Percentiles rank a stretch among this genome's conserved stretches.
phyloP scores from a whole-genome alignment of 2,888 invertebrate genomes.

The Drosophila infuscata region DNA sequence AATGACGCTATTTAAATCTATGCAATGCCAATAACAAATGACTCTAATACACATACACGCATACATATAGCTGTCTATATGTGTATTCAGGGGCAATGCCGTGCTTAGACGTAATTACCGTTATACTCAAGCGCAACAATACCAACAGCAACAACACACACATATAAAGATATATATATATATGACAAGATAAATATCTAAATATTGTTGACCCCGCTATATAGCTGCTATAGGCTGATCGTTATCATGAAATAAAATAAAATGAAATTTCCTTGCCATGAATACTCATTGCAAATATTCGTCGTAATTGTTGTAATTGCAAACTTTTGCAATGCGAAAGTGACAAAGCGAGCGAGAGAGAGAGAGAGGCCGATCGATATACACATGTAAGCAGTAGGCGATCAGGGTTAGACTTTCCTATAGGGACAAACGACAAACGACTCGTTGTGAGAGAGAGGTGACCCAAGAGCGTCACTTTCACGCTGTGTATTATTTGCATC shows the following conservation, averaged over 20 bases:
- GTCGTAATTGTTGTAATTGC: constrained; percentile 65
- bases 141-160: constrained; percentile 37
- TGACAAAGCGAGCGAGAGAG: constrained; percentile 2
- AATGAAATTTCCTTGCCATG: constrained; percentile 67
- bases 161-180: not conserved
- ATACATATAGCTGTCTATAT: constrained; percentile 22
- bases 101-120: constrained; percentile 77
- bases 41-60: not conserved
- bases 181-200: constrained; percentile 73
- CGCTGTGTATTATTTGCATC: constrained; percentile 62
- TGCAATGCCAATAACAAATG: constrained; percentile 23
- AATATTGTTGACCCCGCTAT: constrained; percentile 52
- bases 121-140: constrained; percentile 69
- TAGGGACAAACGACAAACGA: constrained; percentile 37
- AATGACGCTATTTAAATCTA: constrained; percentile 58
- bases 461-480: constrained; percentile 63
- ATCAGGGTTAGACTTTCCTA: constrained; percentile 24
- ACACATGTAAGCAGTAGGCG: not conserved
- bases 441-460: constrained; percentile 49
- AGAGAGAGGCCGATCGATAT: not conserved
- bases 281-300: constrained; percentile 55
- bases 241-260: constrained; percentile 63
- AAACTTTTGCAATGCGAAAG: constrained; percentile 35
- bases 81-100: constrained; percentile 74
- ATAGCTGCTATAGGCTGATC: constrained; percentile 27